These are phyloP conservation scores for Pempheris klunzingeri DNA, from an alignment of 2,797 vertebrate genomes.

Conservation along the genomic window DNA sequence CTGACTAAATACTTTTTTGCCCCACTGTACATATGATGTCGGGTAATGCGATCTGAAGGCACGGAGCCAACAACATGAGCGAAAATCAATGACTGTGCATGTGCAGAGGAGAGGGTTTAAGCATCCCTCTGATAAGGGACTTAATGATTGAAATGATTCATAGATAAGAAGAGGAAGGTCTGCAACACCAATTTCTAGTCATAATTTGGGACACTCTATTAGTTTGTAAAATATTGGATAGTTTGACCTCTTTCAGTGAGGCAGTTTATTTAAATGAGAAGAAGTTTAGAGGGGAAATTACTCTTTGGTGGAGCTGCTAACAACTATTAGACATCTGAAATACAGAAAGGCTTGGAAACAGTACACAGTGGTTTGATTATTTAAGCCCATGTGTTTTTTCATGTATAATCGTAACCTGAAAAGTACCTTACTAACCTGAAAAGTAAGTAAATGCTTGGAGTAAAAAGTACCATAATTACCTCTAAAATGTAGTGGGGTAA, in stretches of 20 bases:
- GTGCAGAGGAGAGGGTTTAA: background rate
- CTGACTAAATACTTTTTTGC: too few relatives aligned
- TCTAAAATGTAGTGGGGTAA: background rate
- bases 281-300: background rate
- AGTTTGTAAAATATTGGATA: background rate
- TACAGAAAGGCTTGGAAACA: too few relatives aligned
- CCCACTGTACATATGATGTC: background rate
- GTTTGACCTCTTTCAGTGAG: background rate
- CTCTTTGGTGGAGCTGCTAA: background rate
- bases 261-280: background rate
- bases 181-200: background rate
- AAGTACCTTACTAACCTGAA: background rate
- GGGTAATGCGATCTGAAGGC: conserved; percentile 5
- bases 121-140: background rate
- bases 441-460: background rate
- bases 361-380: background rate
- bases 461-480: background rate
- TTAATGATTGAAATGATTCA: background rate
- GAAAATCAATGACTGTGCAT: conserved; percentile 5
- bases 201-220: too few relatives aligned
- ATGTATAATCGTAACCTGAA: background rate
- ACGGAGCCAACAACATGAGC: background rate
- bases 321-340: background rate
- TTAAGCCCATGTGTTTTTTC: background rate
- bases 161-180: background rate